Evolutionary conservation across 2,888 invertebrate species (phyloP).

Genomic region (Noctuana brunneofusca): DNA sequence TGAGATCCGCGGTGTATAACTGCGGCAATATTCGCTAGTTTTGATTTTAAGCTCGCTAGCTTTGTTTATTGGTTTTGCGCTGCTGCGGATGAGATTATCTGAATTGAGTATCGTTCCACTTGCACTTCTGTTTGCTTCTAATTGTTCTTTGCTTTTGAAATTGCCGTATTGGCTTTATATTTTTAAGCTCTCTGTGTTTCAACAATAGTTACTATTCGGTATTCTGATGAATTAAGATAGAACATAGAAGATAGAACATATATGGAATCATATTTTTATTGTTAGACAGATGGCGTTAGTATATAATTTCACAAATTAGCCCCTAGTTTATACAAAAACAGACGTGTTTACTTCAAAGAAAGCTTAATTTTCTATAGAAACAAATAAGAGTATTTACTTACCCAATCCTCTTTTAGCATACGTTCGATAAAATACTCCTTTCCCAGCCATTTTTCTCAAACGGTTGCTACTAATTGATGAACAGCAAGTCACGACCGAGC

Average conservation of each 20-base stretch:
- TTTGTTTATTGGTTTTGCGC: slow-evolving; percentile 39
- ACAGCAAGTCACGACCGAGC: not conserved
- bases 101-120: slow-evolving; percentile 31
- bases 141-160: slow-evolving; percentile 22
- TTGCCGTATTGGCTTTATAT: not conserved
- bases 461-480: not conserved
- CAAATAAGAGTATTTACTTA: no score
- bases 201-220: no score
- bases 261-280: no score
- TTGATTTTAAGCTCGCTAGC: slow-evolving; percentile 50
- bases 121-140: slow-evolving; percentile 20
- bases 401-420: no score
- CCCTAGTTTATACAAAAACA: no score
- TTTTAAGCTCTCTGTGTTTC: no score
- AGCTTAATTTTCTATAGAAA: no score
- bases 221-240: no score
- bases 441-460: not conserved
- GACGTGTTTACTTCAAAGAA: no score
- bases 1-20: slow-evolving; percentile 59
- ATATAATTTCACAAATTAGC: no score
- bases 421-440: not conserved
- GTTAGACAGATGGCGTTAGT: no score
- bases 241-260: no score
- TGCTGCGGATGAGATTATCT: slow-evolving; percentile 32
- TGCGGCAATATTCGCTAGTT: slow-evolving; percentile 49